These are phyloP conservation scores for Alligator sinensis DNA, from an alignment of 2,113 vertebrate species.

Conservation along the genomic window DNA sequence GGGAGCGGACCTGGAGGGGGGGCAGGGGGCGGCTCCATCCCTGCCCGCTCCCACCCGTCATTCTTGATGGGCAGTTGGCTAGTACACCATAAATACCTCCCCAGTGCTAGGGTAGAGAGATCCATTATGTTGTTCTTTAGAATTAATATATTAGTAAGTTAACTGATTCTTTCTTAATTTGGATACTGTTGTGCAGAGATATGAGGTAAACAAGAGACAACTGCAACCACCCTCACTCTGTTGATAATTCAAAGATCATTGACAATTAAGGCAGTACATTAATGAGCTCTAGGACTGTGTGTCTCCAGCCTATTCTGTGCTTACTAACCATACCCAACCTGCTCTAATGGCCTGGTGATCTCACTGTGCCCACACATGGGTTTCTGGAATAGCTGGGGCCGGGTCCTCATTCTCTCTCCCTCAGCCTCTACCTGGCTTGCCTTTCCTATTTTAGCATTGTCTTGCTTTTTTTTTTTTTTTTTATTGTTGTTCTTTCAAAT, in stretches of 20 bases:
- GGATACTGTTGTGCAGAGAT: neutral
- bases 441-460: neutral
- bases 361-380: neutral
- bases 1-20: too few species aligned
- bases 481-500: neutral
- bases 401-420: neutral
- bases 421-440: neutral
- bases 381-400: neutral
- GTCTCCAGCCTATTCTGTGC: neutral
- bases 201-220: neutral
- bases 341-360: neutral
- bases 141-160: neutral
- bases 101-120: neutral
- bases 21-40: too few species aligned
- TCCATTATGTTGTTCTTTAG: neutral
- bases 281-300: neutral
- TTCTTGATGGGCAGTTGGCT: too few species aligned
- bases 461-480: neutral
- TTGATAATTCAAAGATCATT: neutral
- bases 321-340: neutral
- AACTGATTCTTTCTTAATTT: neutral
- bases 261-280: neutral
- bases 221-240: neutral
- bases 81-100: too few species aligned
- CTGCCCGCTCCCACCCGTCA: too few species aligned